Conservation (phyloP, 2,797 vertebrate species). For the Silurus lanzhouensis region DNA sequence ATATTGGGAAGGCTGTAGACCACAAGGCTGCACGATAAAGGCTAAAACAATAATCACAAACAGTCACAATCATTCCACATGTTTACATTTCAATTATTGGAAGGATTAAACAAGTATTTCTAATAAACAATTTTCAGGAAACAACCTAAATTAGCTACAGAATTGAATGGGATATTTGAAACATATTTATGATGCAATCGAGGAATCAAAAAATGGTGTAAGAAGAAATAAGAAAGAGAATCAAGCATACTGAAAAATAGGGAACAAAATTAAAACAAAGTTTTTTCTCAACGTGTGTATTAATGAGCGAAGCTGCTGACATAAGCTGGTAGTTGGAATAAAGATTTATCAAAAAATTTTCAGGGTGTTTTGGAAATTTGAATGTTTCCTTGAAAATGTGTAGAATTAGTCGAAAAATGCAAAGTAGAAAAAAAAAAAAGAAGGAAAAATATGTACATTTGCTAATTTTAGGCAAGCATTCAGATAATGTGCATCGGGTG, state of each 20-base stretch:
- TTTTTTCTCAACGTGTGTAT: not conserved
- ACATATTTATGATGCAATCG: not conserved
- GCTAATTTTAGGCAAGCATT: not conserved
- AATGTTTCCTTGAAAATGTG: not conserved
- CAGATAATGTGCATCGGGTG: not conserved
- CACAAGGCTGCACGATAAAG: not conserved
- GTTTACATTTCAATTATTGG: not conserved
- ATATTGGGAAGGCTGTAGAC: not conserved
- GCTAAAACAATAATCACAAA: not conserved
- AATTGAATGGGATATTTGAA: not conserved
- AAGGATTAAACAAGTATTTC: not conserved
- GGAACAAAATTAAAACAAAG: not conserved
- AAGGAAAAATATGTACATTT: not conserved
- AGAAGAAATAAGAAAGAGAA: not conserved
- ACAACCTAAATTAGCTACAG: not conserved
- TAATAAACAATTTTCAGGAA: not conserved
- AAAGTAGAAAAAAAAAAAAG: not conserved
- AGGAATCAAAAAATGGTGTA: not conserved
- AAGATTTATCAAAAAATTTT: not conserved
- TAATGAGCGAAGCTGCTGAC: not conserved
- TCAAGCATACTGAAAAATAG: not conserved
- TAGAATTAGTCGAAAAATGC: not conserved
- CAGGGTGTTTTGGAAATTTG: not conserved
- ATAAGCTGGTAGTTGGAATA: not conserved
- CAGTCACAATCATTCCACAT: not conserved